Evolutionary conservation across 2,797 vertebrate genomes (phyloP).

Genomic region (Epinephelus coioides): DNA sequence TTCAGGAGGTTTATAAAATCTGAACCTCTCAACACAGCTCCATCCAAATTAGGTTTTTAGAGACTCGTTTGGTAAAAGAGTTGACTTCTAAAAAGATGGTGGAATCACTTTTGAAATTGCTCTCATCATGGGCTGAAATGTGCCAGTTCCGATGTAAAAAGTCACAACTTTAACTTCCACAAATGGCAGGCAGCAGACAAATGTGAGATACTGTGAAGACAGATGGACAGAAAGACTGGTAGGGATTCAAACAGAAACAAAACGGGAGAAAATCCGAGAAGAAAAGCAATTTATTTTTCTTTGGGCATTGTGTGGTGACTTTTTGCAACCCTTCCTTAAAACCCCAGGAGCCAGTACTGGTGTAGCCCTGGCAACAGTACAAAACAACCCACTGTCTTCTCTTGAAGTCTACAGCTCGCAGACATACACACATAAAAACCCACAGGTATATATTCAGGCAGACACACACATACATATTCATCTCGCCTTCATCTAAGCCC

Average conservation of each 20-base stretch:
- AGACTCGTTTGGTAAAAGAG: conserved; percentile 53
- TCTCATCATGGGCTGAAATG: conserved; percentile 10
- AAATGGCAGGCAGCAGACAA: conserved; percentile 32
- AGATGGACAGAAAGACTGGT: conserved; percentile 27
- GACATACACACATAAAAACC: not conserved
- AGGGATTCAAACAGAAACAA: conserved; percentile 41
- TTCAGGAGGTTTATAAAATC: conserved; percentile 61
- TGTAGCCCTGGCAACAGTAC: conserved; percentile 63
- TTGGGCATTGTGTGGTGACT: conserved; percentile 47
- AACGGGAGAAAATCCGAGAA: conserved; percentile 28
- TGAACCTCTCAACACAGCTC: conserved; percentile 51
- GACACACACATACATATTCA: not conserved
- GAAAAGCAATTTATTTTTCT: conserved; percentile 59
- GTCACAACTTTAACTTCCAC: conserved; percentile 19
- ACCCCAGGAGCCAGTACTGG: conserved; percentile 35
- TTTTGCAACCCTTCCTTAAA: conserved; percentile 45
- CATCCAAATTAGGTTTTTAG: conserved; percentile 61
- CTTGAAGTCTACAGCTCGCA: conserved; percentile 12
- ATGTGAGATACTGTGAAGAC: conserved; percentile 18
- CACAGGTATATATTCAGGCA: conserved; percentile 13
- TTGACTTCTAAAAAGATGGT: conserved; percentile 35
- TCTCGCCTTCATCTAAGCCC: not conserved
- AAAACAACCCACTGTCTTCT: conserved; percentile 38
- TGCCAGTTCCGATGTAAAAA: not conserved
- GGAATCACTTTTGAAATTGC: conserved; percentile 30